phyloP scores from a whole-genome alignment of 2,888 invertebrate species.

The Sarcophaga carnaria region DNA sequence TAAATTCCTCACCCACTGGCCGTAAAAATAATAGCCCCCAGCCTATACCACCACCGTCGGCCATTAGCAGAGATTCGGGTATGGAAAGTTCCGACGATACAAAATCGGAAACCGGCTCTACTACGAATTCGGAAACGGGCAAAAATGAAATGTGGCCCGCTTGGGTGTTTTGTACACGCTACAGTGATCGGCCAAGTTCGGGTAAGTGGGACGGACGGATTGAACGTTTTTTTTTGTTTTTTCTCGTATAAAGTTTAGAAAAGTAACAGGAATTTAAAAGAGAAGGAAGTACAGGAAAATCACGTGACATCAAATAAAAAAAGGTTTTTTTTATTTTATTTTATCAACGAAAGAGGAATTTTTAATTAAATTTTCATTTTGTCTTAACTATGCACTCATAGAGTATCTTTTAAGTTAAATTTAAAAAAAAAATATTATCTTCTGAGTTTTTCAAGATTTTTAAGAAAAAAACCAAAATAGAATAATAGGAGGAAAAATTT shows the following conservation, averaged over 20 bases:
- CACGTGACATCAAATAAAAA: not conserved
- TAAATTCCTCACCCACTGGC: constrained; percentile 77
- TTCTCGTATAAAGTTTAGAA: not conserved
- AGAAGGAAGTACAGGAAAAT: not conserved
- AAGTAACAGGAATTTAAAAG: not conserved
- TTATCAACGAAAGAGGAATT: not conserved
- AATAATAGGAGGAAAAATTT: too few relatives aligned
- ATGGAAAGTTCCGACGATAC: constrained; percentile 82
- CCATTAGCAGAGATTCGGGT: constrained; percentile 81
- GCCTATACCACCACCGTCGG: constrained; percentile 80
- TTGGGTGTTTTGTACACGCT: constrained; percentile 99
- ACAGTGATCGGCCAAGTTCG: constrained; percentile 94
- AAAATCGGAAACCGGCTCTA: constrained; percentile 81
- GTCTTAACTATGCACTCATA: not conserved
- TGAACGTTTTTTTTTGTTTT: not conserved
- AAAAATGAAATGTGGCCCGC: constrained; percentile 91
- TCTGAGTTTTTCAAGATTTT: too few relatives aligned
- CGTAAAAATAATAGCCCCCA: constrained; percentile 78
- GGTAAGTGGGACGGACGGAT: constrained; percentile 84
- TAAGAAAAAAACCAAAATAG: too few relatives aligned
- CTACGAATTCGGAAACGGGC: constrained; percentile 79
- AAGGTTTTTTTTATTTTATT: too few relatives aligned
- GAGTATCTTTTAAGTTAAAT: too few relatives aligned
- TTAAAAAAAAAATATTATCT: too few relatives aligned
- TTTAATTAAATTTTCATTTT: not conserved